phyloP scores from a whole-genome alignment of 2,113 vertebrate genomes.

The Psittacula cyanocephala region DNA sequence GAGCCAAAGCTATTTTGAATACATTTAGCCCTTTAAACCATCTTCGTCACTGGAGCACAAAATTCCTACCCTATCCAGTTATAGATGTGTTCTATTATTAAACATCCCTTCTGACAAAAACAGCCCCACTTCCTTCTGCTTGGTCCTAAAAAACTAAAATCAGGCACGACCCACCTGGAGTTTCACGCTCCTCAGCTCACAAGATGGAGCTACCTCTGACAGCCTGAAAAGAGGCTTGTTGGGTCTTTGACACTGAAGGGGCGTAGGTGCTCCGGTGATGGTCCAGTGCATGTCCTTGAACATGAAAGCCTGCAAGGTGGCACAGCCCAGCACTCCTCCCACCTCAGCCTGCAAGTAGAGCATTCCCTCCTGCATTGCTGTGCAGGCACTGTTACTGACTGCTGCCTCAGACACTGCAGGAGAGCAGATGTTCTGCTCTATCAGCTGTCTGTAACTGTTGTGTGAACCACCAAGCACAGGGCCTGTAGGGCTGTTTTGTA shows the following conservation, averaged over 20 bases:
- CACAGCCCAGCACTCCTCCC: background rate
- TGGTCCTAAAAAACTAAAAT: background rate
- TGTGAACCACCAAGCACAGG: background rate
- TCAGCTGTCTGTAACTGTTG: background rate
- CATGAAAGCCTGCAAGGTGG: background rate
- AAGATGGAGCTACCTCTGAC: background rate
- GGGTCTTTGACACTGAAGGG: background rate
- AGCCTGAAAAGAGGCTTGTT: background rate
- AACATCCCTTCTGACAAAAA: background rate
- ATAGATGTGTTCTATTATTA: background rate
- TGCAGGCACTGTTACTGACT: background rate
- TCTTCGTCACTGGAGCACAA: background rate
- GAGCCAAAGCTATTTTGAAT: background rate
- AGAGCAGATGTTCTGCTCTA: background rate
- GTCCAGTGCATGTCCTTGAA: background rate
- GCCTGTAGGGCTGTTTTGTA: rapidly evolving
- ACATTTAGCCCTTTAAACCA: background rate
- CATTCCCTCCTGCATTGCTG: background rate
- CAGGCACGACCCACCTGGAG: background rate
- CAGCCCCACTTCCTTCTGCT: background rate
- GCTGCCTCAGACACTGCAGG: background rate
- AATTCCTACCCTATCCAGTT: background rate
- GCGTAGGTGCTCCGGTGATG: background rate
- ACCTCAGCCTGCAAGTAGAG: background rate
- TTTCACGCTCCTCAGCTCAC: background rate